Base-by-base conservation (phyloP, 1,140 invertebrate genomes). In the Nomia melanderi region DNA sequence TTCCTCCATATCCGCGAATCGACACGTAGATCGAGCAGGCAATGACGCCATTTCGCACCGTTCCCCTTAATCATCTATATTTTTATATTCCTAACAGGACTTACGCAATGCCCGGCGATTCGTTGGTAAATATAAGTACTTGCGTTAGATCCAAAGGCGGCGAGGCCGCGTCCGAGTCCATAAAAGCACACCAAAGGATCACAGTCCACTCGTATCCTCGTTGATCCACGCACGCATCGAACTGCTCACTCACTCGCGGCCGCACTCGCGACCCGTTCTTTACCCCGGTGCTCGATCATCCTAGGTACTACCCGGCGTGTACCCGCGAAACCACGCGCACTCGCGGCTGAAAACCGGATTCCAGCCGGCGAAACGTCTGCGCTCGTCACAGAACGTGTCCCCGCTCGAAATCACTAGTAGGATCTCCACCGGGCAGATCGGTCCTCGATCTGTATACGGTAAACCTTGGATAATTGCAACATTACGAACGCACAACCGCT, bases 221-320 rank as follows among this genome's bases (percentile, higher is more conserved):
- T 62, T 47, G 20, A 5, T 36, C n/a, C n/a, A n/a, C n/a, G n/a
- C 11, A 41, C 41, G 17, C 23, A 65, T 79, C 64, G 67, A 85
- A 81, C 77, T 86, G 79, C 81, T 88, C 87, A 87, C 81, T 89
- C 87, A 87, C 86, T 88, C 63, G 11, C 80, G 60, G 20, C 47
- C n/a, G 7, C 70, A 41, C 71, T 17, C 71, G 73, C 82, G 20
- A 60, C 57, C 27, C 77, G 41, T 8, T 50, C 14, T 56, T 50
- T 56, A 71, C 79, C 36, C 8, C 36, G 36, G 36, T 39, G 8
- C 36, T 39, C 36, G 36, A 39, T 9, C 8, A 39, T 14, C 39
- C 2, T 2, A 14, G 14, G 20, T 17, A 44, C 41, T 44, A 12
- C 14, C 41, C 8, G 12, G 36, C 8, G 41, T 44, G n/a, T n/a